phyloP scores from a whole-genome alignment of 2,888 invertebrate species.

The Eupithecia vulgata region DNA sequence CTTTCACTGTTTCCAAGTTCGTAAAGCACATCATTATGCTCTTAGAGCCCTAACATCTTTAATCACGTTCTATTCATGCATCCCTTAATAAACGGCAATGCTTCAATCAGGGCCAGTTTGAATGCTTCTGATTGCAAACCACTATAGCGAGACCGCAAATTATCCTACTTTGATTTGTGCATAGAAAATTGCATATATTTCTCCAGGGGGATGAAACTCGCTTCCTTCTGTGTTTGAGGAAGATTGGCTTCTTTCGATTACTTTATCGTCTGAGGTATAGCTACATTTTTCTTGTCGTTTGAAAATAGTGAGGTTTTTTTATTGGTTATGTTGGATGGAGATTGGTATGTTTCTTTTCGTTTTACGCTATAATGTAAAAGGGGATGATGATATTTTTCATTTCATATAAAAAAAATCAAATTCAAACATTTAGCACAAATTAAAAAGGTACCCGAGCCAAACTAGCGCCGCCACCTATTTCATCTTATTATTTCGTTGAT shows the following conservation, averaged over 20 bases:
- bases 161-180: slow-evolving; percentile 39
- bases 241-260: slow-evolving; percentile 18
- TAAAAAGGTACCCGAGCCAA: too few species aligned
- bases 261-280: slow-evolving; percentile 11
- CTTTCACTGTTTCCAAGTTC: slow-evolving; percentile 7
- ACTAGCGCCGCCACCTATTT: too few species aligned
- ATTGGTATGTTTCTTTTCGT: neutral
- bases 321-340: neutral
- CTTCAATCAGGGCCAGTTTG: slow-evolving; percentile 39
- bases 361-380: neutral
- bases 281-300: slow-evolving; percentile 3
- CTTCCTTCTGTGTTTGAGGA: slow-evolving; percentile 7
- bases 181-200: slow-evolving; percentile 42
- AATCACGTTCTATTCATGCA: slow-evolving; percentile 40
- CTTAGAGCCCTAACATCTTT: slow-evolving; percentile 40
- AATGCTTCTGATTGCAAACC: slow-evolving; percentile 38
- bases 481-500: too few species aligned
- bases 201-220: slow-evolving; percentile 28
- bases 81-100: slow-evolving; percentile 40
- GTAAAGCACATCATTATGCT: slow-evolving; percentile 26
- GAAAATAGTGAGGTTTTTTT: slow-evolving; percentile 4
- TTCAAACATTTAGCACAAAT: too few species aligned
- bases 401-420: neutral
- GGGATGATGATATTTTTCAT: neutral
- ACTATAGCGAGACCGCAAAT: slow-evolving; percentile 40